A percentile compares a stretch with the other conserved stretches of the same genome.
Conservation (phyloP, 2,888 invertebrate species). For the Netelia fuscicornis region DNA sequence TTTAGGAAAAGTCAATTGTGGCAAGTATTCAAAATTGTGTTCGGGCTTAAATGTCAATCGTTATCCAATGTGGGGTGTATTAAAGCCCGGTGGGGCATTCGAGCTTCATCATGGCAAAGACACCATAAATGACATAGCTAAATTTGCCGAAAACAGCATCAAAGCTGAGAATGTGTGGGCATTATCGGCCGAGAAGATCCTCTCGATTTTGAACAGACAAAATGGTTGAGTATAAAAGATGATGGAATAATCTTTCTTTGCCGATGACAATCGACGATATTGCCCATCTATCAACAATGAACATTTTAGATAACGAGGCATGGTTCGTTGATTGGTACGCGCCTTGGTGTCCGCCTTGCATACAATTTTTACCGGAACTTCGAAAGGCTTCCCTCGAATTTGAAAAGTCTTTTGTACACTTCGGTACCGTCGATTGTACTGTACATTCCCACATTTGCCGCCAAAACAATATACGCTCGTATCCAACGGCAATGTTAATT, state of each 20-base stretch:
- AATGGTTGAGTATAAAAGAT: constrained; percentile 68
- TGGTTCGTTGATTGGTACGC: constrained; percentile 93
- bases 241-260: not conserved
- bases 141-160: constrained; percentile 89
- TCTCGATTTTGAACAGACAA: constrained; percentile 85
- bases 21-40: constrained; percentile 86
- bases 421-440: constrained; percentile 90
- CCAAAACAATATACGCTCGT: constrained; percentile 87
- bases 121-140: constrained; percentile 86
- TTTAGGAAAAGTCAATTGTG: constrained; percentile 89
- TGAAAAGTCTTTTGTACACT: constrained; percentile 85
- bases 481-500: constrained; percentile 90
- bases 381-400: constrained; percentile 87
- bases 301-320: constrained; percentile 77
- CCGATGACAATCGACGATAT: no score
- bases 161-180: constrained; percentile 87
- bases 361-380: constrained; percentile 89
- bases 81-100: constrained; percentile 91
- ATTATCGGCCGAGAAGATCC: constrained; percentile 88
- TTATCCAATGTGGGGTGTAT: constrained; percentile 90
- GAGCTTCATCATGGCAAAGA: constrained; percentile 90
- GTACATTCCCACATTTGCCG: constrained; percentile 87
- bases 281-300: not conserved
- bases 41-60: constrained; percentile 86
- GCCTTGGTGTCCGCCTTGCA: constrained; percentile 93